Base-by-base conservation (phyloP, 2,797 vertebrate genomes). In the Dryobates pubescens region DNA sequence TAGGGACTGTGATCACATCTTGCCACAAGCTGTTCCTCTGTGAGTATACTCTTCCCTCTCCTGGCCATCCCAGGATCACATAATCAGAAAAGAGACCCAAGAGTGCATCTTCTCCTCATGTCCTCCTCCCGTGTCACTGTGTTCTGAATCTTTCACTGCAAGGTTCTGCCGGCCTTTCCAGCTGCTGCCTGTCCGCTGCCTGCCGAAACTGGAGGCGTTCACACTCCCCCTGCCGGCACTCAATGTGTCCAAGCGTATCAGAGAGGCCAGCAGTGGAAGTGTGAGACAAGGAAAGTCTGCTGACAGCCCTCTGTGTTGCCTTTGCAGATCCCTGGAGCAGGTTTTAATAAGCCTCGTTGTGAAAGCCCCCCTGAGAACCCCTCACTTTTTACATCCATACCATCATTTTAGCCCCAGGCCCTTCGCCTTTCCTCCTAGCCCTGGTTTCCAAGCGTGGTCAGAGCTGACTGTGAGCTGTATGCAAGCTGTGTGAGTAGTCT, bases 31-130 rank as follows among this genome's bases (percentile, higher is more conserved):
- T 90, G 41, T 61, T 64, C 32, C 65, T 87, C 41, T 70, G 64
- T 88, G 63, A 30, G 38, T 85, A n/a, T 56, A 29, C 49, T 36
- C 32, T 49, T 81, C 34, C 38, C 63, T 81, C 57, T 72, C 67
- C 76, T 79, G 76, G 63, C 63, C 71, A 17, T 63, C 56, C 69
- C 32, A 45, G 59, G 38, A 41, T 58, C 63, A 57, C 70, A 93
- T 63, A 87, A 92, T n/a, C 89, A 93, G 86, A 83, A 90, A 88
- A 74, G 56, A 43, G 68, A 49, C 36, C 65, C 80, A 63, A 85
- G 36, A 80, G 32, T 64, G 27, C 88, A 61, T 91, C 89, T 92
- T 64, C 54, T 90, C 45, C 43, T 86, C 54, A 15, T 70, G 67
- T 75, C 49, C 43, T 75, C 49, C 43, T 94, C n/a, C 61, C 1